These are phyloP conservation scores for Lepisosteus osseus DNA, from an alignment of 2,113 vertebrate genomes.

Conservation along the genomic window DNA sequence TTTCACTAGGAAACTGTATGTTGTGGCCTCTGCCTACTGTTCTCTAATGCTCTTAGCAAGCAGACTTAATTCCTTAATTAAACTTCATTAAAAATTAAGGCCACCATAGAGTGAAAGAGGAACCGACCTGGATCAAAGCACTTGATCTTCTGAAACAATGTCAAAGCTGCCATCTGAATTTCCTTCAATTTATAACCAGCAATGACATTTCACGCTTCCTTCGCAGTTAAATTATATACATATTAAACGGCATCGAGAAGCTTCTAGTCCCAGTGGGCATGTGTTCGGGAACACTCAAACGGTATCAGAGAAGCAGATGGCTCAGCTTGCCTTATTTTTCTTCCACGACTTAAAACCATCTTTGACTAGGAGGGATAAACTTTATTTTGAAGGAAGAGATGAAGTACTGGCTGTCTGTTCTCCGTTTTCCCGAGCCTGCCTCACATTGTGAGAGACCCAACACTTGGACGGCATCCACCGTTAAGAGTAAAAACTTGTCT, in stretches of 20 bases:
- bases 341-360: no score
- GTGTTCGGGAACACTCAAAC: no score
- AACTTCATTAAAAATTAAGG: neutral
- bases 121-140: neutral
- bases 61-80: neutral
- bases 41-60: neutral
- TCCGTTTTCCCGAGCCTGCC: no score
- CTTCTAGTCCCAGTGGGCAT: neutral
- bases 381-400: no score
- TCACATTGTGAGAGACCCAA: no score
- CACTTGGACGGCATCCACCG: no score
- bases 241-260: neutral
- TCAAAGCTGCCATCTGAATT: neutral
- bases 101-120: neutral
- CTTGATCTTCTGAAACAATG: neutral
- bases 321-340: no score
- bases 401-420: no score
- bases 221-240: slow-evolving; percentile 7
- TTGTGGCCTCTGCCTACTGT: neutral
- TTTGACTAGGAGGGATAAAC: no score
- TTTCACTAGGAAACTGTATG: neutral
- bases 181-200: slow-evolving; percentile 18
- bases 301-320: no score
- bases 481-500: no score
- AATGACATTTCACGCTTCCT: slow-evolving; percentile 19